phyloP scores from a whole-genome alignment of 2,888 invertebrate species.

The Pheosia tremula region DNA sequence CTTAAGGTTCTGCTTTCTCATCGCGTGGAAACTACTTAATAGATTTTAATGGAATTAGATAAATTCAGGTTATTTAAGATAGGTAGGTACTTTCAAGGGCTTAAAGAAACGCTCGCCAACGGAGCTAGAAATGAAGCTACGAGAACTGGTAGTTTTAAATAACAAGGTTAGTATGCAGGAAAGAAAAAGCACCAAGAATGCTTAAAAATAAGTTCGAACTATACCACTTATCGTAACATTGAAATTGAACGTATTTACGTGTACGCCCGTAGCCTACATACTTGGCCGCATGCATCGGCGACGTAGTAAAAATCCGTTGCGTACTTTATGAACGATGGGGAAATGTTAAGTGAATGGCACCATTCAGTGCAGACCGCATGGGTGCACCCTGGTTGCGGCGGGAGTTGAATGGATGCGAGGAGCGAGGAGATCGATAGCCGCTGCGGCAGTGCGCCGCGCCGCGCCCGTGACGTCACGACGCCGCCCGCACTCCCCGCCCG shows the following conservation, averaged over 20 bases:
- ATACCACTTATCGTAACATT: not conserved
- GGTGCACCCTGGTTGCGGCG: slow-evolving; percentile 38
- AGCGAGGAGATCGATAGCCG: slow-evolving; percentile 19
- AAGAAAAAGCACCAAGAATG: no score
- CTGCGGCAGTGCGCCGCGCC: slow-evolving; percentile 47
- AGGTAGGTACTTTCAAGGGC: no score
- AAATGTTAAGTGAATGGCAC: slow-evolving; percentile 37
- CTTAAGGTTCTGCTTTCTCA: no score
- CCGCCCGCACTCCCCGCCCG: slow-evolving; percentile 22
- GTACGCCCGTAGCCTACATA: not conserved
- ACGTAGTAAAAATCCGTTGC: slow-evolving; percentile 8
- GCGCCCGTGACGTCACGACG: slow-evolving; percentile 59
- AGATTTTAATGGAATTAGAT: no score
- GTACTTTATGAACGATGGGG: slow-evolving; percentile 24
- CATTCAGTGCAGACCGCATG: slow-evolving; percentile 39
- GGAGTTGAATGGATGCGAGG: slow-evolving; percentile 46
- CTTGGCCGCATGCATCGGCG: not conserved
- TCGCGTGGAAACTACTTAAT: no score
- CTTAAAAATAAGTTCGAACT: no score
- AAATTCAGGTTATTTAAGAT: no score
- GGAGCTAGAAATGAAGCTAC: no score
- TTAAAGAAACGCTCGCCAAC: no score
- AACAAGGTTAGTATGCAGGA: no score
- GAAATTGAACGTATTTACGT: slow-evolving; percentile 1
- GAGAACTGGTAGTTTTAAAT: no score